Conservation (phyloP, 2,113 vertebrate genomes). For the Calyptommatus sinebrachiatus region DNA sequence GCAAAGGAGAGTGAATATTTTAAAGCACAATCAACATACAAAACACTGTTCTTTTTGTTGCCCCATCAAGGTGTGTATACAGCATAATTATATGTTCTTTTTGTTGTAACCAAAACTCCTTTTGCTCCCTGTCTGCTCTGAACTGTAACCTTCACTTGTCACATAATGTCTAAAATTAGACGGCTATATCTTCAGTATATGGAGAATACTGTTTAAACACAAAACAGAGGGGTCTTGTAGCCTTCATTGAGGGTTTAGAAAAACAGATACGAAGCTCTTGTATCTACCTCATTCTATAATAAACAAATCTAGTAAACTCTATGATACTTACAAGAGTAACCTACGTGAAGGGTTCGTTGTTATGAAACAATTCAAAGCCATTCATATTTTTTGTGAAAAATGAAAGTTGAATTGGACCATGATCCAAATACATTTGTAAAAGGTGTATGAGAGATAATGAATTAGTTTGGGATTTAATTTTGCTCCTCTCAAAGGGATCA, state of each 20-base stretch:
- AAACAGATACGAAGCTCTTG: neutral
- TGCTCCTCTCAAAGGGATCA: neutral
- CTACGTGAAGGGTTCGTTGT: slow-evolving; percentile 22
- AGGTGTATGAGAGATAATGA: neutral
- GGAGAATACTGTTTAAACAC: fast-evolving
- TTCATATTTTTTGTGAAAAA: slow-evolving; percentile 28
- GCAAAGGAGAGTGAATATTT: slow-evolving; percentile 1
- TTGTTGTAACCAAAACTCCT: slow-evolving; percentile 28
- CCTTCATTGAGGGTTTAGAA: slow-evolving; percentile 6
- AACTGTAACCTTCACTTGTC: neutral
- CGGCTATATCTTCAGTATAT: neutral
- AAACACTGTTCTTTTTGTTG: neutral
- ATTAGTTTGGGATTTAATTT: neutral
- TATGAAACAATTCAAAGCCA: slow-evolving; percentile 8
- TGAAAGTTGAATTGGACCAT: neutral
- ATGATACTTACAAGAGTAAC: slow-evolving; percentile 29
- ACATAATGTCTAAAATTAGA: neutral
- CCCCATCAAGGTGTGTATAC: slow-evolving; percentile 21
- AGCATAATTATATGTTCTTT: slow-evolving; percentile 9
- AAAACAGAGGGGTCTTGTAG: neutral
- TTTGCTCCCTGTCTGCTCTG: slow-evolving; percentile 25
- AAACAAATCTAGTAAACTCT: slow-evolving; percentile 31
- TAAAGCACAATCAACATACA: slow-evolving; percentile 9
- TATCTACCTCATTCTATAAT: neutral
- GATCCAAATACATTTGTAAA: neutral